These are phyloP conservation scores for Aspidiotus destructor DNA, from an alignment of 2,888 invertebrate species.

Conservation along the genomic window DNA sequence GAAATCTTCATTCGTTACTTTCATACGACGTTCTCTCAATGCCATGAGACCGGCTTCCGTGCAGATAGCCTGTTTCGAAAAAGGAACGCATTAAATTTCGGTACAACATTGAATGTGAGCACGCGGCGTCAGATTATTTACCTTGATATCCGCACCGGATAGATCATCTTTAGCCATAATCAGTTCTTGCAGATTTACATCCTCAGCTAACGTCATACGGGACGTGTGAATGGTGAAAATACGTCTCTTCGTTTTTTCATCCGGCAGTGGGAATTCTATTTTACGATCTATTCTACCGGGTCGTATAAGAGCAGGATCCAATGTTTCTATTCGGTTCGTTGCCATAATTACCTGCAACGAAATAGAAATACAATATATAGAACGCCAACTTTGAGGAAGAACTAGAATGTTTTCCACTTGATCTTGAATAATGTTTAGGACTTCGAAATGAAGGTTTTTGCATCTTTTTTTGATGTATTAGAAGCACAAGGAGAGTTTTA, in stretches of 20 bases:
- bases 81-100: too few species aligned
- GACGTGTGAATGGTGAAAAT: constrained; percentile 98
- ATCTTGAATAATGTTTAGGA: not conserved
- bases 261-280: constrained; percentile 97
- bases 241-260: constrained; percentile 94
- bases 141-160: constrained; percentile 92
- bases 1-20: constrained; percentile 98
- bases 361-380: not conserved
- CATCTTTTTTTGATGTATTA: too few species aligned
- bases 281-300: constrained; percentile 98
- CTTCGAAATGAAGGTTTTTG: too few species aligned
- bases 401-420: not conserved
- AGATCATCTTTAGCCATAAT: constrained; percentile 99
- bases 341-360: constrained; percentile 80
- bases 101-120: too few species aligned
- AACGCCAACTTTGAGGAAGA: not conserved
- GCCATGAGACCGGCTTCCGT: constrained; percentile 99
- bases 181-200: constrained; percentile 92
- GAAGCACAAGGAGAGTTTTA: too few species aligned
- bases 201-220: constrained; percentile 94
- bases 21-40: constrained; percentile 94
- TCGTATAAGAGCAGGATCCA: constrained; percentile 95
- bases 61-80: constrained; percentile 73
- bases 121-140: constrained; percentile 40
- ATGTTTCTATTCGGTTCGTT: constrained; percentile 93